Conservation (phyloP, 2,113 vertebrate species). For the Psettodes erumei region DNA sequence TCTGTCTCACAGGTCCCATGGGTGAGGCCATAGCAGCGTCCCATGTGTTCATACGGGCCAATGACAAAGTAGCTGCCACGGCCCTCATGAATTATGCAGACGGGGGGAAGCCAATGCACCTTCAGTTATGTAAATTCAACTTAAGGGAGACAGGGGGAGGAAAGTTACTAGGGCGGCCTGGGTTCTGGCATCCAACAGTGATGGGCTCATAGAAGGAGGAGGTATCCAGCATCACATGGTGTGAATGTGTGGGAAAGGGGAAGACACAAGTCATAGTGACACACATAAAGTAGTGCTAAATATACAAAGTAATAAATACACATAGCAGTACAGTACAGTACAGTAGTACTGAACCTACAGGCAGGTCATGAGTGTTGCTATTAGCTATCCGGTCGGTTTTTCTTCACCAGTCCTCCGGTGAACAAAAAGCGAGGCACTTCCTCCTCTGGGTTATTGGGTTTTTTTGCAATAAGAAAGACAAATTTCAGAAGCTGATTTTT, state of each 20-base stretch:
- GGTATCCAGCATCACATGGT: neutral
- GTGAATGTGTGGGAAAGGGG: slow-evolving; percentile 26
- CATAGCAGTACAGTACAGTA: too few relatives aligned
- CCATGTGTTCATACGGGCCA: slow-evolving; percentile 73
- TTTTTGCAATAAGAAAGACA: neutral
- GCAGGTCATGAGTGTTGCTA: neutral
- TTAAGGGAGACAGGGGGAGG: slow-evolving; percentile 49
- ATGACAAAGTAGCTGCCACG: slow-evolving; percentile 82
- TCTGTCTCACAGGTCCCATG: slow-evolving; percentile 65
- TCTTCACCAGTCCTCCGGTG: neutral
- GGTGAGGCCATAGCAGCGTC: slow-evolving; percentile 66
- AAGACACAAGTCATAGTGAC: slow-evolving; percentile 27
- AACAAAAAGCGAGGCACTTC: neutral
- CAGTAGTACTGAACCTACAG: neutral
- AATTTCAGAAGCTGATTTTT: neutral
- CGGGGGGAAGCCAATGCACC: slow-evolving; percentile 51
- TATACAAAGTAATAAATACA: neutral
- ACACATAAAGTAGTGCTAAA: neutral
- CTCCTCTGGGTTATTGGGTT: neutral
- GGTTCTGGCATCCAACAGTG: slow-evolving; percentile 10
- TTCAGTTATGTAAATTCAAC: slow-evolving; percentile 79
- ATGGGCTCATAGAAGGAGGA: slow-evolving; percentile 10
- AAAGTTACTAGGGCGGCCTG: slow-evolving; percentile 36
- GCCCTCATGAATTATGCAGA: slow-evolving; percentile 83
- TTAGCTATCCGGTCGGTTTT: neutral